Evolutionary conservation across 2,113 vertebrate species (phyloP).

Genomic region (Nesoenas mayeri): DNA sequence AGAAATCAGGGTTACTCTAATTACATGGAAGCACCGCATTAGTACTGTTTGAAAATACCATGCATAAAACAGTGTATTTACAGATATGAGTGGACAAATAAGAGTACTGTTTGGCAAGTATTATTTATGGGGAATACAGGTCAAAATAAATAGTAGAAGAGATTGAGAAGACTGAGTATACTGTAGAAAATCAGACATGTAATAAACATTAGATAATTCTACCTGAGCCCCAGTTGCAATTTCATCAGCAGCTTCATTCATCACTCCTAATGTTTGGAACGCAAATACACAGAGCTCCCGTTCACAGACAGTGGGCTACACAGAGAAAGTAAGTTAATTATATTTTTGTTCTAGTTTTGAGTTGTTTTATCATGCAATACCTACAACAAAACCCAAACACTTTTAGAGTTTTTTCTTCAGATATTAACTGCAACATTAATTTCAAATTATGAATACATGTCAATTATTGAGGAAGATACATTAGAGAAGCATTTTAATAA

Average conservation of each 20-base stretch:
- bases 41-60: not conserved
- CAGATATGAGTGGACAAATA: not conserved
- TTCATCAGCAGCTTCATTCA: slow-evolving; percentile 92
- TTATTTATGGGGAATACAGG: not conserved
- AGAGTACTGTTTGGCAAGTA: too few relatives aligned
- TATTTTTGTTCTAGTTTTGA: not conserved
- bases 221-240: slow-evolving; percentile 94
- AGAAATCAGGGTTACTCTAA: slow-evolving; percentile 18
- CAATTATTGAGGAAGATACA: not conserved
- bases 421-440: not conserved
- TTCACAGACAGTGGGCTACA: slow-evolving; percentile 90
- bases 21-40: slow-evolving; percentile 24
- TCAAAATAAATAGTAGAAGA: not conserved
- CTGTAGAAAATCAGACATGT: not conserved
- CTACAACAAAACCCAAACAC: not conserved
- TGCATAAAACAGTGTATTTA: not conserved
- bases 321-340: not conserved
- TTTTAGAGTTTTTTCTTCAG: not conserved
- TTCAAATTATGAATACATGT: not conserved
- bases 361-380: not conserved
- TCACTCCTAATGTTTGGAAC: slow-evolving; percentile 92
- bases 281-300: slow-evolving; percentile 91
- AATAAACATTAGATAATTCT: not conserved
- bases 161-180: not conserved
- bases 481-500: not conserved